phyloP scores from a whole-genome alignment of 2,797 vertebrate species.

The Microctenopoma lineatum region DNA sequence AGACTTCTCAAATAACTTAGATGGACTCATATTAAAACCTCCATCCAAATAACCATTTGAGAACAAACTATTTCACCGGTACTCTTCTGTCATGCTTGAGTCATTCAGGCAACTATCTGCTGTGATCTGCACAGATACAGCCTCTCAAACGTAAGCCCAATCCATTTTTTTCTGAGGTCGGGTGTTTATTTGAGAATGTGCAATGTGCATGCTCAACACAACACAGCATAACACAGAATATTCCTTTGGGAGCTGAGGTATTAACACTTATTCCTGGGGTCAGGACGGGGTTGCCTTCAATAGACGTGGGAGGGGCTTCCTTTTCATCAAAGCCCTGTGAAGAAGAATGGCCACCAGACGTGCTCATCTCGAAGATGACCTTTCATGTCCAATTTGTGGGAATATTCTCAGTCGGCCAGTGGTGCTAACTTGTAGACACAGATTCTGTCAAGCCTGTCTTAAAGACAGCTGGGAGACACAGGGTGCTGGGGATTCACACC shows the following conservation, averaged over 20 bases:
- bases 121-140: constrained; percentile 26
- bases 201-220: constrained; percentile 51
- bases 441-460: constrained; percentile 88
- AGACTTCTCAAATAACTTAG: constrained; percentile 53
- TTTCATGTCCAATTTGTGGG: constrained; percentile 89
- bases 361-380: constrained; percentile 78
- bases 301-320: constrained; percentile 68
- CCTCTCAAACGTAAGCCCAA: constrained; percentile 19
- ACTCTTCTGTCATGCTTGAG: constrained; percentile 8
- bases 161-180: constrained; percentile 32
- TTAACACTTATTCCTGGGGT: constrained; percentile 72
- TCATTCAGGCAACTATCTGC: constrained; percentile 9
- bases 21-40: constrained; percentile 20
- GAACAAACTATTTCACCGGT: constrained; percentile 30
- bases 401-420: constrained; percentile 87
- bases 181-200: constrained; percentile 74
- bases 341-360: constrained; percentile 75
- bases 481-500: constrained; percentile 56
- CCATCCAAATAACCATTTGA: constrained; percentile 21
- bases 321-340: constrained; percentile 49
- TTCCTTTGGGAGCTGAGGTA: constrained; percentile 64
- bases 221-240: constrained; percentile 50
- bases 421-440: constrained; percentile 87
- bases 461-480: constrained; percentile 81
- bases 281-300: constrained; percentile 54